These are phyloP conservation scores for Drosophila melanosoma DNA, from an alignment of 2,888 invertebrate genomes.

Conservation along the genomic window DNA sequence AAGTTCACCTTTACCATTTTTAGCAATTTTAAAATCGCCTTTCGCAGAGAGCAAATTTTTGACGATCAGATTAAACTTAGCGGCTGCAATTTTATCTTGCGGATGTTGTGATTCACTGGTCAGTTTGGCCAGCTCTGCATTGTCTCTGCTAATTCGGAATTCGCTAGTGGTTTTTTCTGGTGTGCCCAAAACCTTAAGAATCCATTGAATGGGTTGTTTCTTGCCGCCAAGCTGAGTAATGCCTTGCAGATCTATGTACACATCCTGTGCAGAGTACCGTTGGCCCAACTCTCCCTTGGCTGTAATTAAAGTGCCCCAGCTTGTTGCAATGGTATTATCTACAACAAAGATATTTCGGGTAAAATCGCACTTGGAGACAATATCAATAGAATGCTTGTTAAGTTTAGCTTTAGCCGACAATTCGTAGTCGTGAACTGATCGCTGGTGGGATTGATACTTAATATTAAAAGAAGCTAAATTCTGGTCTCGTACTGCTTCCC, in stretches of 20 bases:
- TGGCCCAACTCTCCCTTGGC: slow-evolving; percentile 82
- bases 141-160: slow-evolving; percentile 82
- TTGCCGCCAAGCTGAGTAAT: slow-evolving; percentile 70
- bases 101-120: slow-evolving; percentile 80
- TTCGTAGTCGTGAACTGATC: slow-evolving; percentile 85
- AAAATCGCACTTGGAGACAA: slow-evolving; percentile 78
- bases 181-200: slow-evolving; percentile 72
- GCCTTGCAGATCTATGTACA: slow-evolving; percentile 81
- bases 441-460: slow-evolving; percentile 84
- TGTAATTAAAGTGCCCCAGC: slow-evolving; percentile 80
- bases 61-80: slow-evolving; percentile 86
- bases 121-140: slow-evolving; percentile 70
- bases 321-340: slow-evolving; percentile 78
- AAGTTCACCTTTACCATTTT: slow-evolving; percentile 88
- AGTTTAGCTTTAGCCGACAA: slow-evolving; percentile 87
- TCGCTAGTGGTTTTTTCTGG: slow-evolving; percentile 84
- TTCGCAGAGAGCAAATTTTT: slow-evolving; percentile 88
- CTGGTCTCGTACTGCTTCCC: slow-evolving; percentile 87
- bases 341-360: slow-evolving; percentile 82
- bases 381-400: slow-evolving; percentile 79
- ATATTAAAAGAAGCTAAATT: slow-evolving; percentile 86
- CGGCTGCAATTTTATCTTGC: slow-evolving; percentile 83
- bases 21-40: slow-evolving; percentile 88
- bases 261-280: slow-evolving; percentile 74
- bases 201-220: slow-evolving; percentile 77